Conservation (phyloP, 2,888 invertebrate genomes). For the Epirrita christyi region DNA sequence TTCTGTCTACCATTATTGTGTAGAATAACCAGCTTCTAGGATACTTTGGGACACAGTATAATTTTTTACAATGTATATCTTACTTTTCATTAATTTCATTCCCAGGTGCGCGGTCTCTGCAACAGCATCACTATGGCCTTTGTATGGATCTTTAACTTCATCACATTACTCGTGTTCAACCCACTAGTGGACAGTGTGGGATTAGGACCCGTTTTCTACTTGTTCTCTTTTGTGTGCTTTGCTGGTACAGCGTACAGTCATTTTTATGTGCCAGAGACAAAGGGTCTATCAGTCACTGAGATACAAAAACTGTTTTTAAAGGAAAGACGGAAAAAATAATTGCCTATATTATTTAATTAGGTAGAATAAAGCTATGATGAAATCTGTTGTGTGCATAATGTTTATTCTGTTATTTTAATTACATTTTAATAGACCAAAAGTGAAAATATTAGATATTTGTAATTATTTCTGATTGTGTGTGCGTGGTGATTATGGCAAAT, state of each 20-base stretch:
- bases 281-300: conserved; percentile 62
- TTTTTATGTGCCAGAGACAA: conserved; percentile 71
- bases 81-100: neutral
- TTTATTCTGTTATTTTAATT: no score
- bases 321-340: conserved; percentile 31
- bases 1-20: no score
- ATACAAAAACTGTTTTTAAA: conserved; percentile 59
- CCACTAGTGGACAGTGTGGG: conserved; percentile 60
- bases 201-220: conserved; percentile 64
- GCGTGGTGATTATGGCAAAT: no score
- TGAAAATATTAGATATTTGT: no score
- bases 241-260: conserved; percentile 57
- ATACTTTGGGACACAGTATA: neutral
- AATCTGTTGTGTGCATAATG: no score
- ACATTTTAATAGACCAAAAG: no score
- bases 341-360: no score
- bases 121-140: conserved; percentile 55
- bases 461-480: no score
- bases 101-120: conserved; percentile 62
- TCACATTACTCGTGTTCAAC: conserved; percentile 64
- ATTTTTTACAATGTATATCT: no score
- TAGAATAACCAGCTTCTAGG: no score
- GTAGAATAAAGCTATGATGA: no score
- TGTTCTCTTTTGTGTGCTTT: conserved; percentile 64
- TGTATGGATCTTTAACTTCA: conserved; percentile 62